phyloP scores from a whole-genome alignment of 2,888 invertebrate genomes.

The Drosophila niveifrons region DNA sequence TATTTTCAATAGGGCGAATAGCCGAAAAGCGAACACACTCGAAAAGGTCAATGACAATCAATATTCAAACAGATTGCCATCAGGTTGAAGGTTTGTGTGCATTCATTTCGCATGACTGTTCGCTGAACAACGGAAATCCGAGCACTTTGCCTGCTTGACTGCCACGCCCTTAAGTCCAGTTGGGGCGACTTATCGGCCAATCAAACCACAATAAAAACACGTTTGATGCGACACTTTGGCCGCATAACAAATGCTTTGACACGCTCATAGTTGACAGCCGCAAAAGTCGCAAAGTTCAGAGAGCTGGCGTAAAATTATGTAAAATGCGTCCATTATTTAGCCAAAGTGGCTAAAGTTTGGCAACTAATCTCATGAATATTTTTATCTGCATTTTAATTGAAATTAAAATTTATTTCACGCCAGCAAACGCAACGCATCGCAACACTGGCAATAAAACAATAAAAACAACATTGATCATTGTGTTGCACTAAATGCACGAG shows the following conservation, averaged over 20 bases:
- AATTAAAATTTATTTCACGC: constrained; percentile 27
- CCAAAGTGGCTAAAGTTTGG: constrained; percentile 51
- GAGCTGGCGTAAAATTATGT: constrained; percentile 74
- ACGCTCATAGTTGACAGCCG: constrained; percentile 4
- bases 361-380: constrained; percentile 62
- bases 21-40: constrained; percentile 12
- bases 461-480: constrained; percentile 58
- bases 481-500: constrained; percentile 39
- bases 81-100: constrained; percentile 37
- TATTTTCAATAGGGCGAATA: constrained; percentile 43
- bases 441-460: constrained; percentile 25
- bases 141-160: not conserved
- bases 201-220: constrained; percentile 35
- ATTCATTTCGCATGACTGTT: constrained; percentile 6
- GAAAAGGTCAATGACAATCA: constrained; percentile 62
- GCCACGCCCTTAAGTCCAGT: constrained; percentile 18
- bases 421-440: constrained; percentile 10
- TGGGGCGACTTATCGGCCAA: constrained; percentile 20
- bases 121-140: constrained; percentile 42
- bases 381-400: constrained; percentile 38
- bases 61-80: constrained; percentile 31
- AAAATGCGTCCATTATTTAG: constrained; percentile 62
- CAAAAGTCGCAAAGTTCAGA: constrained; percentile 59
- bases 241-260: constrained; percentile 61
- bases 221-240: constrained; percentile 38